Evolutionary conservation across 2,888 invertebrate species (phyloP), one percentile per base, ranked within the genome.

Genomic region (Xylophagus ater): DNA sequence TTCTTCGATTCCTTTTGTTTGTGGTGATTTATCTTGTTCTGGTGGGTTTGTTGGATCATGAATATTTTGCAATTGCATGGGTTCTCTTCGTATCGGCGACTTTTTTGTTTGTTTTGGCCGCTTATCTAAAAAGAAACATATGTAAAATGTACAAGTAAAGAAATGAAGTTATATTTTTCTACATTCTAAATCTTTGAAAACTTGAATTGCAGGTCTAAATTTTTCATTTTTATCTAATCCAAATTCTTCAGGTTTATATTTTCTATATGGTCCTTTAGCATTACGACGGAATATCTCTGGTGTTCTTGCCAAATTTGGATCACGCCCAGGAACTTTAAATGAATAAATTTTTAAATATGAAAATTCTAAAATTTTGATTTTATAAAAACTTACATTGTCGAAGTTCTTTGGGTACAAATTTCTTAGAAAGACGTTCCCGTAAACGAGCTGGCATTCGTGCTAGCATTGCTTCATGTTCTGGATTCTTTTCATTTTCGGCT

Each of bases 171-270:
- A 19, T 9, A 33, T 10, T n/a, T 36, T n/a, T n/a, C 13, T 43
- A 43, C 43, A 43, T 30, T 43, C 34, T 5, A 43, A 26, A 10
- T 37, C 31, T 26, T 18, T 24, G 14, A 43, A 40, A 4, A 37
- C 26, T 25, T 40, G 10, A 14, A 14, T 12, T 10, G 43, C 34
- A 9, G 26, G 24, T 13, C 8, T 15, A 17, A 50, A 53, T 19
- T 39, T 30, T 34, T 52, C 51, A 17, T 37, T 34, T 34, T 34
- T 43, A 2, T 36, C 12, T 2, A 51, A 34, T 13, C 43, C 49
- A 38, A 51, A 52, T 25, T 52, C 47, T 24, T 45, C 43, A 0
- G 43, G 38, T 17, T 35, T 37, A 40, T 51, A 49, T 13, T 38
- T 43, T 21, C 38, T 31, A 3, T 21, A 18, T 20, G 24, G 41